Conservation (phyloP, 2,797 vertebrate species). For the Mus spretus region DNA sequence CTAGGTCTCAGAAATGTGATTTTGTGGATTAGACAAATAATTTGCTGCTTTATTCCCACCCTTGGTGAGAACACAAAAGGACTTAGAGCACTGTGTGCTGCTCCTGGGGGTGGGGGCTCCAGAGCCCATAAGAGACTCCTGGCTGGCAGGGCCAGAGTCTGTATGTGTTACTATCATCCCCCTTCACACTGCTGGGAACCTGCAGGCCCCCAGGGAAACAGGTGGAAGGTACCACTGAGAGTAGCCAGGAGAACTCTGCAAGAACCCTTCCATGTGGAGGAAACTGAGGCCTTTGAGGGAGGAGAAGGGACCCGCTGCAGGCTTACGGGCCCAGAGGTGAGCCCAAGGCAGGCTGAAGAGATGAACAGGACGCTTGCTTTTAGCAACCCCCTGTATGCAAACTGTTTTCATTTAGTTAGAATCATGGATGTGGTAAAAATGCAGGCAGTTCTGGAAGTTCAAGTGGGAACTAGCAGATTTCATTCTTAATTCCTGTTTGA, state of each 20-base stretch:
- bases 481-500: neutral
- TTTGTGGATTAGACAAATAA: slow-evolving; percentile 74
- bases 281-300: neutral
- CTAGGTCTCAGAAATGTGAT: slow-evolving; percentile 69
- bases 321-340: neutral
- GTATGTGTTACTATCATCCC: rapidly evolving
- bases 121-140: neutral
- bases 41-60: slow-evolving; percentile 72
- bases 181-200: neutral
- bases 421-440: neutral
- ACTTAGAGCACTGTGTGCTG: neutral
- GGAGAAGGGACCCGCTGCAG: neutral
- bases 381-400: neutral
- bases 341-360: neutral
- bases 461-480: neutral
- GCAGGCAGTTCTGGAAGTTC: neutral
- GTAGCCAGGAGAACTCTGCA: neutral
- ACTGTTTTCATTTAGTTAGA: neutral
- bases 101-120: neutral
- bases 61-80: slow-evolving; percentile 70
- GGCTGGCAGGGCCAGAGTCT: neutral
- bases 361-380: neutral
- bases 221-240: neutral
- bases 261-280: neutral
- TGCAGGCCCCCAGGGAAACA: neutral